These are phyloP conservation scores for Leptobrachium leishanense DNA, from an alignment of 2,113 vertebrate genomes.

Conservation along the genomic window DNA sequence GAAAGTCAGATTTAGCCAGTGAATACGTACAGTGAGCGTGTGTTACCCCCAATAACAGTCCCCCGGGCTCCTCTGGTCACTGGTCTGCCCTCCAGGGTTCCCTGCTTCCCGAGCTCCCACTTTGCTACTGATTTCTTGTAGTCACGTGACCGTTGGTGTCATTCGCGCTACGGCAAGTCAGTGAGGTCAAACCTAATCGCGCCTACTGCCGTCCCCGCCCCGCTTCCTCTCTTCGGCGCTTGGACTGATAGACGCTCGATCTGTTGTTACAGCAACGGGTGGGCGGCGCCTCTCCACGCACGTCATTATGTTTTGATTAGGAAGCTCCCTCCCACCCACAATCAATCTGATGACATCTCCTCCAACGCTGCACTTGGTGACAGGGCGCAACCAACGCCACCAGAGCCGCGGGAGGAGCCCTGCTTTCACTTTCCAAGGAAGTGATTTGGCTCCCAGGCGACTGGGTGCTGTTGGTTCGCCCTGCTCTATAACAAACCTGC, in stretches of 20 bases:
- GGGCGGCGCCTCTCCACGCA: background rate
- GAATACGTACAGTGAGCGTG: constrained; percentile 5
- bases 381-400: background rate
- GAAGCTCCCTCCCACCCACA: too few species aligned
- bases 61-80: background rate
- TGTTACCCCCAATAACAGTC: background rate
- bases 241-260: background rate
- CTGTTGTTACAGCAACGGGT: constrained; percentile 11
- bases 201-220: too few species aligned
- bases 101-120: constrained; percentile 19
- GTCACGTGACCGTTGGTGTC: constrained; percentile 37
- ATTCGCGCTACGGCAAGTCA: constrained; percentile 4
- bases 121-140: background rate
- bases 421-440: too few species aligned
- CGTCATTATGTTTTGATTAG: background rate
- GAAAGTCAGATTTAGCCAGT: background rate
- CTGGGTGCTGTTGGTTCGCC: too few species aligned
- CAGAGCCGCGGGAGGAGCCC: background rate
- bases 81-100: background rate
- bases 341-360: background rate
- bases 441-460: too few species aligned
- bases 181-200: constrained; percentile 19
- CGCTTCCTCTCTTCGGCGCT: too few species aligned
- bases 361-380: constrained; percentile 21
- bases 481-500: too few species aligned